Evolutionary conservation across 2,113 vertebrate genomes (phyloP), one percentile per base, ranked within the genome.

Genomic region (Fregetta grallaria): DNA sequence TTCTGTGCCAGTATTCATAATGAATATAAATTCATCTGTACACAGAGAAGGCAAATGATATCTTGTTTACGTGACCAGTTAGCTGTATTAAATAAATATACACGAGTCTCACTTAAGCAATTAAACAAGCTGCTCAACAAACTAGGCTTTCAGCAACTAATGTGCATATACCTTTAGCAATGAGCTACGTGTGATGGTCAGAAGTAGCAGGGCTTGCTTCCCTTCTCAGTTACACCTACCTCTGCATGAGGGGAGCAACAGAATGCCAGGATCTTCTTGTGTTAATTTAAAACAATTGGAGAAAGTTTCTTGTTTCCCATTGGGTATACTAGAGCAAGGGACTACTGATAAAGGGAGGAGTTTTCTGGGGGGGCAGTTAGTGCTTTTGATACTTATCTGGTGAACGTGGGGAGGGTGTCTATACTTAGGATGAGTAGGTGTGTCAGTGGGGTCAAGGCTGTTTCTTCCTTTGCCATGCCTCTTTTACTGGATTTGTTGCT

Each of bases 41-140:
- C 81, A 92, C 42, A 95, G 44, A 92, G 55, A 94, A 88, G 17
- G 58, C 61, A 95, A 96, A 93, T 70, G 63, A 22, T 71, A 77
- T n/a, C 70, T 96, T 86, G 75, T 93, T 94, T 92, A 88, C 7
- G 6, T 71, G 88, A 84, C 22, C 26, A 82, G 82, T 86, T 90
- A 94, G 66, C 82, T 88, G 22, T 56, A 91, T 87, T 93, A 94
- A 91, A 91, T 78, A 96, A 97, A 97, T 95, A 91, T 30, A 62
- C 29, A 49, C 42, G 61, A 58, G 32, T 36, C 56, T 81, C 42
- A 77, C 82, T 76, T 75, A 83, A 78, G 76, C 77, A 92, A 76
- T 91, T 93, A 82, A 74, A 87, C 14, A 77, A 91, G 53, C 61
- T 85, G 82, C 19, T 47, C 38, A 74, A 38, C 21, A 72, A 68